phyloP scores from a whole-genome alignment of 2,888 invertebrate genomes.

The Xiphydria camelus region DNA sequence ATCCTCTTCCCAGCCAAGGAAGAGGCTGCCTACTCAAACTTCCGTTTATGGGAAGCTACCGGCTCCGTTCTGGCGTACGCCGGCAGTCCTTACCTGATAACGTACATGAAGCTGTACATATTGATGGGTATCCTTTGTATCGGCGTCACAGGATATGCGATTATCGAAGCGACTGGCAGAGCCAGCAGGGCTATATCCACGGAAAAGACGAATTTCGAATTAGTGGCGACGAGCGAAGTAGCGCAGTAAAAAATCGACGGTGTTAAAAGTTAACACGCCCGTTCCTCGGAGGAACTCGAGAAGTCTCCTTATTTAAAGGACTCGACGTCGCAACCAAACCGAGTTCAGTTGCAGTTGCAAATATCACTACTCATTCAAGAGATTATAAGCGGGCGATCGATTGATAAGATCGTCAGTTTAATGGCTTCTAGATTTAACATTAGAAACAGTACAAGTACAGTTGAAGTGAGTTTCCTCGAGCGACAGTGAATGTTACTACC shows the following conservation, averaged over 20 bases:
- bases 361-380: too few species aligned
- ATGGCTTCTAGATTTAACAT: too few species aligned
- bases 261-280: too few species aligned
- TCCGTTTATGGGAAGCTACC: constrained; percentile 88
- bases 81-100: constrained; percentile 77
- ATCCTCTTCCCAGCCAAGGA: constrained; percentile 82
- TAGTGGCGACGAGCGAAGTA: constrained; percentile 36
- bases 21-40: constrained; percentile 91
- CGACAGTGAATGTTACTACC: too few species aligned
- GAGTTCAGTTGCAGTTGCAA: too few species aligned
- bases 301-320: too few species aligned
- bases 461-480: too few species aligned
- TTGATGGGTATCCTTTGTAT: constrained; percentile 69
- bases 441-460: too few species aligned
- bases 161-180: constrained; percentile 61
- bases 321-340: too few species aligned
- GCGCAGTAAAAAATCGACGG: constrained; percentile 11
- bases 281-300: too few species aligned
- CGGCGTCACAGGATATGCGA: constrained; percentile 77
- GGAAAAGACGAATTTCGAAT: constrained; percentile 46
- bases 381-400: too few species aligned
- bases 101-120: constrained; percentile 71
- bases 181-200: constrained; percentile 23
- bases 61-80: constrained; percentile 87
- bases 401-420: too few species aligned